Evolutionary conservation across 1,140 invertebrate genomes (phyloP), one percentile per base, ranked within the genome.

Genomic region (Plectus sambesii): DNA sequence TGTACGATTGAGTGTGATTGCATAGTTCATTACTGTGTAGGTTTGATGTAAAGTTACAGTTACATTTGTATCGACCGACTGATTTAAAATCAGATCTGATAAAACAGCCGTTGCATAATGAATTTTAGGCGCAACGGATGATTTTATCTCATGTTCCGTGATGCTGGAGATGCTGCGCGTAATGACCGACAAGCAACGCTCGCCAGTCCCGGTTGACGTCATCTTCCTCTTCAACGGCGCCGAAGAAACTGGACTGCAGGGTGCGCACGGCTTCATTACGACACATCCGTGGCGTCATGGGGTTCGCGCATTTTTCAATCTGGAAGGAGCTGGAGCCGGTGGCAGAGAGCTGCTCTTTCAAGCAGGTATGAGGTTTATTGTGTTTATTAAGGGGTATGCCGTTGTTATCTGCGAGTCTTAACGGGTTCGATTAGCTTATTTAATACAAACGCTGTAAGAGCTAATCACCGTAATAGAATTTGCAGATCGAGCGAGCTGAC

Each of bases 301-400:
- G 68, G 77, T 80, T 4, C 77, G 79, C 69, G 83, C 83, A 9
- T 87, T 92, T 69, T 80, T 93, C 44, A 94, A 93, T 76, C 72
- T 94, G 53, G 88, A 93, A 72, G 83, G 86, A 17, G 87, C 86
- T 66, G 88, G 88, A 38, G 49, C 51, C 5, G 88, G 87, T 24
- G 88, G 87, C 4, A 77, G 85, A 59, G 87, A 93, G 74, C 76
- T 90, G 48, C 74, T 94, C 27, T 93, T 94, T 71, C 88, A 93
- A 75, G 83, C 85, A 48, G 71, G 73, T 71, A 51, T 45, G n/a
- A n/a, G n/a, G n/a, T n/a, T n/a, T n/a, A n/a, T n/a, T n/a, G n/a
- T n/a, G n/a, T n/a, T n/a, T n/a, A n/a, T n/a, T n/a, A n/a, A n/a
- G n/a, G n/a, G n/a, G n/a, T n/a, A n/a, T n/a, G n/a, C n/a, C n/a